phyloP scores from a whole-genome alignment of 2,797 vertebrate species.

The Microchirus variegatus region DNA sequence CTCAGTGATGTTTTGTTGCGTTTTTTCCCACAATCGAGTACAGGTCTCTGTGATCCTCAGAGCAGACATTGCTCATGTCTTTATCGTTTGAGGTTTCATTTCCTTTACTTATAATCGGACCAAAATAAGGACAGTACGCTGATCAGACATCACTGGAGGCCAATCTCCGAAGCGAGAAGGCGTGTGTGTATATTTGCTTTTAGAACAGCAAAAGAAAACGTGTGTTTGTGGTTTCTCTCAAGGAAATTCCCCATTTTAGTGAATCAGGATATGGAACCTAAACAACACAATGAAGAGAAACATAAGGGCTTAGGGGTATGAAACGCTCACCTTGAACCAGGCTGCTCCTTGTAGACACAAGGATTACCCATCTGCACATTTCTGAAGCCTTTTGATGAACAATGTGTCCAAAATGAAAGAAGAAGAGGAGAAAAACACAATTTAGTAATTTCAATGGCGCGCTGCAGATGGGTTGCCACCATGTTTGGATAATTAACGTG shows the following conservation, averaged over 20 bases:
- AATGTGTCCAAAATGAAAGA: conserved; percentile 85
- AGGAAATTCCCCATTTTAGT: conserved; percentile 66
- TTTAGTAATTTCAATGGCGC: conserved; percentile 84
- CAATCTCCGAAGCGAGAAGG: too few relatives aligned
- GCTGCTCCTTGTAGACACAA: conserved; percentile 81
- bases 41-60: too few relatives aligned
- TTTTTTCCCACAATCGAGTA: too few relatives aligned
- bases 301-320: conserved; percentile 78
- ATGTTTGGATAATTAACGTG: conserved; percentile 87
- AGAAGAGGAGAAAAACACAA: conserved; percentile 80
- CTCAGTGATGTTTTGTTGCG: too few relatives aligned
- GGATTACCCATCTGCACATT: conserved; percentile 88
- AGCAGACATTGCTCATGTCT: too few relatives aligned
- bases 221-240: not conserved
- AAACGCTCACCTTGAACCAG: conserved; percentile 87
- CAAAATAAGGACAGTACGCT: too few relatives aligned
- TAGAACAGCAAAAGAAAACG: conserved; percentile 5
- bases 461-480: conserved; percentile 85
- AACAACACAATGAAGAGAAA: conserved; percentile 76
- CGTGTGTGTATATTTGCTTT: too few relatives aligned
- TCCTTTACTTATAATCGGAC: too few relatives aligned
- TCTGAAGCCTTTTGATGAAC: conserved; percentile 87
- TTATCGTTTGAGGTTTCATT: too few relatives aligned
- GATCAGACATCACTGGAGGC: too few relatives aligned
- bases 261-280: conserved; percentile 78